phyloP scores from a whole-genome alignment of 2,888 invertebrate genomes.

The Atrina japonica region DNA sequence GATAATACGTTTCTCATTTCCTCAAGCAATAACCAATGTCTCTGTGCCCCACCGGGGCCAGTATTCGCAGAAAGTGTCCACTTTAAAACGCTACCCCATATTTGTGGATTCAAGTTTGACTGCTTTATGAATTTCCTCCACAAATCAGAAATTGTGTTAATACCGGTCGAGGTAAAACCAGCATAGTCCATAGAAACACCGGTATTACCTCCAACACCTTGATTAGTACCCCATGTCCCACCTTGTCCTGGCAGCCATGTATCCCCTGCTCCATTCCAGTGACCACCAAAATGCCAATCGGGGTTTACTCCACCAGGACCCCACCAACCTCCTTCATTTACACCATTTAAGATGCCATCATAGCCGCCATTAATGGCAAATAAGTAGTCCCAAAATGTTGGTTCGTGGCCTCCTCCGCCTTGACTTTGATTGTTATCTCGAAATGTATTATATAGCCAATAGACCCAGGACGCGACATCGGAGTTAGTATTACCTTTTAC shows the following conservation, averaged over 20 bases:
- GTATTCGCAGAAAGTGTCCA: conserved; percentile 12
- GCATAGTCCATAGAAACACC: not conserved
- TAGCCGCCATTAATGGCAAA: not conserved
- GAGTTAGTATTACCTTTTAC: conserved; percentile 8
- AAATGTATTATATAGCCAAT: conserved; percentile 25
- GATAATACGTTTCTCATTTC: conserved; percentile 23
- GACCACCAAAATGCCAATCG: conserved; percentile 31
- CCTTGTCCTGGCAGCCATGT: conserved; percentile 24
- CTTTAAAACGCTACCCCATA: conserved; percentile 13
- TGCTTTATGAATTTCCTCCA: conserved; percentile 29
- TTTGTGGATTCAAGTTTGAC: conserved; percentile 5
- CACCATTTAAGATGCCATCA: not conserved
- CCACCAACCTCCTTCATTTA: conserved; percentile 6
- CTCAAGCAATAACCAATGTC: conserved; percentile 14
- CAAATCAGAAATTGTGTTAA: conserved; percentile 25
- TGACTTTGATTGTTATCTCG: not conserved
- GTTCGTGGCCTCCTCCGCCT: not conserved
- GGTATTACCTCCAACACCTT: not conserved
- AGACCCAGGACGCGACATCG: conserved; percentile 22
- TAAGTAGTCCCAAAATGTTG: not conserved
- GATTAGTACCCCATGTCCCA: not conserved
- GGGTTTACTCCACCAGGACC: conserved; percentile 14
- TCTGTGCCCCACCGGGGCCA: not conserved
- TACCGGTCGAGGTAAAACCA: conserved; percentile 23
- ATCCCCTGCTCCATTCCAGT: conserved; percentile 5